A percentile compares a stretch with the other conserved stretches of the same genome.
Conservation (phyloP, 2,888 invertebrate genomes). For the Agriopis marginaria region DNA sequence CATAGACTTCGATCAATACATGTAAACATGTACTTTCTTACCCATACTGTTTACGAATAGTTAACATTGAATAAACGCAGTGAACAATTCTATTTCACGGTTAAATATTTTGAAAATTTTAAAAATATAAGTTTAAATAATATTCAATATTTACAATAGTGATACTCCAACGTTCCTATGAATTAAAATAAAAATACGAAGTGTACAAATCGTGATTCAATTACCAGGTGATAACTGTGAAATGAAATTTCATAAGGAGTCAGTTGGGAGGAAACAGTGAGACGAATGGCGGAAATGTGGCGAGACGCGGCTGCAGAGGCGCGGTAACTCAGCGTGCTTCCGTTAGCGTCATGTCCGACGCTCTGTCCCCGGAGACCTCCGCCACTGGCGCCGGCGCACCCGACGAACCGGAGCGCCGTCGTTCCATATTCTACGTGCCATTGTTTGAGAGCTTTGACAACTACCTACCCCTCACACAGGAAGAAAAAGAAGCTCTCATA, state of each 20-base stretch:
- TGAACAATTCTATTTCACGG: neutral
- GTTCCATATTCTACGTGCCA: slow-evolving; percentile 92
- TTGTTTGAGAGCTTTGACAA: slow-evolving; percentile 87
- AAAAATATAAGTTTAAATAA: slow-evolving; percentile 4
- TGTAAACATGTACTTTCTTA: slow-evolving; percentile 51
- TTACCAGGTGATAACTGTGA: slow-evolving; percentile 64
- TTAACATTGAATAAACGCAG: slow-evolving; percentile 12
- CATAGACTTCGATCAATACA: slow-evolving; percentile 68
- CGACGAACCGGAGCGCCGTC: slow-evolving; percentile 86
- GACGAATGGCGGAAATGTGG: slow-evolving; percentile 74
- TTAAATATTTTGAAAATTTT: neutral
- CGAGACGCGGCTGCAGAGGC: slow-evolving; percentile 61
- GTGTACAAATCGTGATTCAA: slow-evolving; percentile 51
- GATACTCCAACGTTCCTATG: slow-evolving; percentile 61
- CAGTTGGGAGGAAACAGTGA: slow-evolving; percentile 67
- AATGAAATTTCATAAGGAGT: slow-evolving; percentile 64
- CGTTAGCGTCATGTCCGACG: slow-evolving; percentile 76
- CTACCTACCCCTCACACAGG: slow-evolving; percentile 83
- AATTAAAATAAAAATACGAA: slow-evolving; percentile 16
- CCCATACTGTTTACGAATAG: slow-evolving; percentile 35
- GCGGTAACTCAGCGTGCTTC: slow-evolving; percentile 75
- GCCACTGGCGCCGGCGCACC: slow-evolving; percentile 55
- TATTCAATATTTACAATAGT: slow-evolving; percentile 17
- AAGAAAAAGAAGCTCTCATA: slow-evolving; percentile 80
- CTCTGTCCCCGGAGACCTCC: slow-evolving; percentile 68